Evolutionary conservation across 1,140 invertebrate genomes (phyloP).

Genomic region (Latrodectus geometricus): DNA sequence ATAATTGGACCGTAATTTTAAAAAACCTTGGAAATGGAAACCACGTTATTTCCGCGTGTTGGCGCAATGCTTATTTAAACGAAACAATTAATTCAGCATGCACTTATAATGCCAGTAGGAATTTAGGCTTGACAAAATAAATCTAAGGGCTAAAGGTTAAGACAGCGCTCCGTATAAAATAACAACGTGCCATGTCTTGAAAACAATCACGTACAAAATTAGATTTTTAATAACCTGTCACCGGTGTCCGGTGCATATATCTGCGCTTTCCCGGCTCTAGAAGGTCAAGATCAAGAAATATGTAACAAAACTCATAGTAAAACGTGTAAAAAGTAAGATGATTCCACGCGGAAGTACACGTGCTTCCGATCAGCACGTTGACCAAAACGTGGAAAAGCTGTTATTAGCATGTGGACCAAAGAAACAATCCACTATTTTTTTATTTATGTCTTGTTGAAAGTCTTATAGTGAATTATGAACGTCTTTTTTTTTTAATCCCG

Average conservation of each 20-base stretch:
- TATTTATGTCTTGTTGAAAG: neutral
- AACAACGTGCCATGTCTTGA: neutral
- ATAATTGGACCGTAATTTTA: no score
- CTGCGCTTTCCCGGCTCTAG: neutral
- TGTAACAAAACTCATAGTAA: neutral
- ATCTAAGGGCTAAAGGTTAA: no score
- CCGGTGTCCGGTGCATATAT: neutral
- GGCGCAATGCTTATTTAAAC: no score
- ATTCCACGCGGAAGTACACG: constrained; percentile 11
- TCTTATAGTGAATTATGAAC: neutral
- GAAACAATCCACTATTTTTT: neutral
- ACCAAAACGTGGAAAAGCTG: neutral
- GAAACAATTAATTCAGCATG: no score
- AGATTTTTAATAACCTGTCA: neutral
- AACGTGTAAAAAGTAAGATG: neutral
- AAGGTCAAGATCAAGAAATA: constrained; percentile 6
- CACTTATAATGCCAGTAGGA: no score
- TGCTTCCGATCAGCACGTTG: neutral
- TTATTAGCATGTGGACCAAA: neutral
- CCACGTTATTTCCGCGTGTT: no score
- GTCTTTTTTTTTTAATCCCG: neutral
- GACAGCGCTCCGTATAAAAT: no score
- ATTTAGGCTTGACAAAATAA: no score
- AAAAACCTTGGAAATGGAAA: no score
- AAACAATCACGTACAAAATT: neutral